These are phyloP conservation scores for Zophobas morio DNA, from an alignment of 1,140 invertebrate species.

Conservation along the genomic window DNA sequence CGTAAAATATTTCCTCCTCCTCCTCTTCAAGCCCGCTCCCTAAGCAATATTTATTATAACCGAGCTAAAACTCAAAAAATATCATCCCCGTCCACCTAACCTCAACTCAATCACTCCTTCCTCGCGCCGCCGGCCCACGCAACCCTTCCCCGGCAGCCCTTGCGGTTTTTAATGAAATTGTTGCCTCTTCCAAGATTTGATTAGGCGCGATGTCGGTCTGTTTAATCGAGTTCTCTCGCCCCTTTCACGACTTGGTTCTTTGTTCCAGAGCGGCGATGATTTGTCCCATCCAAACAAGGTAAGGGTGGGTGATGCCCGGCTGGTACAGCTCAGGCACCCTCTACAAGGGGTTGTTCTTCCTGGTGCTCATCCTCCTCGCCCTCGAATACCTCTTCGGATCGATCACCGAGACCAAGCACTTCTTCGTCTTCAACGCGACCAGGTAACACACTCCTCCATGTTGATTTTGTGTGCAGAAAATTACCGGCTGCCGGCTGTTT, in stretches of 20 bases:
- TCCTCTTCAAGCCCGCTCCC: no score
- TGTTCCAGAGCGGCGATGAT: conserved; percentile 22
- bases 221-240: conserved; percentile 4
- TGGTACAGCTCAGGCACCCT: conserved; percentile 60
- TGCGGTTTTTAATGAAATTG: background rate
- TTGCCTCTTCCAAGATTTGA: conserved; percentile 1
- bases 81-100: no score
- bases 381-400: conserved; percentile 65
- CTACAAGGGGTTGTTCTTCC: conserved; percentile 64
- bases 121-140: no score
- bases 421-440: conserved; percentile 57
- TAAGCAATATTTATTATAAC: no score
- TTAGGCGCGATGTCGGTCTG: conserved; percentile 4
- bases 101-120: no score
- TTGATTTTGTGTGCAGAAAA: no score
- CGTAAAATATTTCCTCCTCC: no score
- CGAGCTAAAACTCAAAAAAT: no score
- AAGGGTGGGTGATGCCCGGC: conserved; percentile 58
- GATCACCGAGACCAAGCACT: conserved; percentile 58
- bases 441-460: no score
- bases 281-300: conserved; percentile 33
- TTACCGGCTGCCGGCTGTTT: no score
- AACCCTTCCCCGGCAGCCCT: no score
- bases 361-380: conserved; percentile 61
- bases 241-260: background rate